Evolutionary conservation across 2,113 vertebrate genomes (phyloP), one percentile per base, ranked within the genome.

Genomic region (Sceloporus undulatus): DNA sequence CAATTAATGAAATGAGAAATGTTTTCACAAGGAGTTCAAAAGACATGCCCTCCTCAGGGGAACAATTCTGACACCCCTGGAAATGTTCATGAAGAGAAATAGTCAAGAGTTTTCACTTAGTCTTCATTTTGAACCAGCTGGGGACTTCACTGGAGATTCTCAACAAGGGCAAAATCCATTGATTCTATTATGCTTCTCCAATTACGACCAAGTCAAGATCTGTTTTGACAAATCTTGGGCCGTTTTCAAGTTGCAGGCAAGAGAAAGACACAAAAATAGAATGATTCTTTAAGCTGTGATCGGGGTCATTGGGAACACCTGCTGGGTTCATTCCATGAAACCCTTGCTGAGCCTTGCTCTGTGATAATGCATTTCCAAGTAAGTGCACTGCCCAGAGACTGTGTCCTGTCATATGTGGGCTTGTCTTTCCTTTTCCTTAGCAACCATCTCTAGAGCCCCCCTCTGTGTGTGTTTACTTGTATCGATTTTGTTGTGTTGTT

Each of bases 291-390:
- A 48, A 85, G 29, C 52, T 79, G 80, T 82, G 65, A 81, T 85
- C 1, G 0, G 54, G 78, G 80, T 85, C 80, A 9, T 65, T 79
- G 84, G 66, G 89, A 82, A 19, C 68, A 25, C 89, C 78, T 85
- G 66, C 89, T 91, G 82, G 11, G 82, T 90, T 59, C 25, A 27
- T 91, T 92, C 93, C 42, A 27, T 4, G 13, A 10, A 52, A 85
- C 2, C 54, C 88, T 86, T 59, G 82, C 87, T 56, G 77, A 89
- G 48, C 13, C 54, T 81, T 0, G 2, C 78, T 75, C 16, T 85
- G 54, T 65, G 48, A 86, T 85, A 82, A 91, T 74, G 78, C 85
- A 85, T 86, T 94, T 54, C 85, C 38, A 81, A 87, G 56, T 2
- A 8, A 14, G 14, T 40, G 23, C 62, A 85, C 85, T 68, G 19